These are phyloP conservation scores for Erythrocercus mccallii DNA, from an alignment of 2,113 vertebrate genomes.

Conservation along the genomic window DNA sequence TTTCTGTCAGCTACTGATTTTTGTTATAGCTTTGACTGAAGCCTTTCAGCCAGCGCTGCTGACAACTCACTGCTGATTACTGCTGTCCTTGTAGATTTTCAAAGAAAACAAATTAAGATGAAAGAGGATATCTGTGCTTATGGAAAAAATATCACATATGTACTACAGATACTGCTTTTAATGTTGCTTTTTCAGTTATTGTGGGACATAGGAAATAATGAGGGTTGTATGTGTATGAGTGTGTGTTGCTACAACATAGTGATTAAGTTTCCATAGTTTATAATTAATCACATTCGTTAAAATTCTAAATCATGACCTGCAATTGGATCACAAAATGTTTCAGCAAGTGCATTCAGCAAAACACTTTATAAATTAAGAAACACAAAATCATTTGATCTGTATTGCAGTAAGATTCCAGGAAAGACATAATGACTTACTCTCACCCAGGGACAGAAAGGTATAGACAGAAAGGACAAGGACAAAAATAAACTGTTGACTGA, in stretches of 20 bases:
- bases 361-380: neutral
- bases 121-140: neutral
- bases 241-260: neutral
- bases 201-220: neutral
- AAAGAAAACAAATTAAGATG: neutral
- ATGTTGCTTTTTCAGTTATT: neutral
- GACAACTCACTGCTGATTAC: neutral
- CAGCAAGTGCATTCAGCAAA: neutral
- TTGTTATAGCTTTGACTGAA: neutral
- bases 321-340: neutral
- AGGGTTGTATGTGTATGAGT: neutral
- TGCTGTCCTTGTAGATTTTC: neutral
- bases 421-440: neutral
- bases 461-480: neutral
- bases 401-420: neutral
- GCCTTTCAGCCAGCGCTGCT: neutral
- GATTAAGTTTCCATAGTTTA: neutral
- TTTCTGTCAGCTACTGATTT: neutral
- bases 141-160: neutral
- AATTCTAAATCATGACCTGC: neutral
- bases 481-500: neutral
- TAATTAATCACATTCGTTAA: neutral
- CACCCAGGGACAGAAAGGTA: neutral
- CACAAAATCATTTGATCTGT: neutral
- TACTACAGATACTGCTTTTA: neutral